Percentiles rank a stretch among this genome's conserved stretches.
phyloP scores from a whole-genome alignment of 2,797 vertebrate genomes.

The Melanotaenia nigrans region DNA sequence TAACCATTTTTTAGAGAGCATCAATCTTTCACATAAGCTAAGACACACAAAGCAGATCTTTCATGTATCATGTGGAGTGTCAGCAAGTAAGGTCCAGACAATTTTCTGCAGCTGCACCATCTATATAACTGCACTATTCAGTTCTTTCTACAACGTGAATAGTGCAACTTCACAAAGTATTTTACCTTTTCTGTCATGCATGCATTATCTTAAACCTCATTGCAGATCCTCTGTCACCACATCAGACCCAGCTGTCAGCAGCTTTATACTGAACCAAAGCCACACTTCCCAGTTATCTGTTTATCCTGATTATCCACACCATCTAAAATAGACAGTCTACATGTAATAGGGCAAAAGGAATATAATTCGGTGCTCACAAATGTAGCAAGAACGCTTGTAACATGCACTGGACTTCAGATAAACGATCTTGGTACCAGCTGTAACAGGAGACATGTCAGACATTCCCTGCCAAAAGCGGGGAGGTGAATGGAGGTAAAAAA shows the following conservation, averaged over 20 bases:
- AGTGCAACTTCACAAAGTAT: slow-evolving; percentile 6
- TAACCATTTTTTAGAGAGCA: slow-evolving; percentile 7
- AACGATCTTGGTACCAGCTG: slow-evolving; percentile 65
- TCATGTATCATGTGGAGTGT: slow-evolving; percentile 3
- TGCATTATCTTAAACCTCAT: slow-evolving; percentile 31
- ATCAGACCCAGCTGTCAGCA: slow-evolving; percentile 57
- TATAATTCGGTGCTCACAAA: slow-evolving; percentile 61
- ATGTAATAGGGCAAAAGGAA: slow-evolving; percentile 35
- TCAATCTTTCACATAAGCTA: slow-evolving; percentile 26
- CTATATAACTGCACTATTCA: slow-evolving; percentile 28
- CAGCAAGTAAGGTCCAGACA: slow-evolving; percentile 9
- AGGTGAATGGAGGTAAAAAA: slow-evolving; percentile 38
- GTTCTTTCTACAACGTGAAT: slow-evolving; percentile 26
- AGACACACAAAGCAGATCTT: slow-evolving; percentile 16
- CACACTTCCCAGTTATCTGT: slow-evolving; percentile 54
- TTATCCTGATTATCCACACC: slow-evolving; percentile 48
- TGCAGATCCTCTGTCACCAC: slow-evolving; percentile 39
- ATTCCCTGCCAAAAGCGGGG: slow-evolving; percentile 64
- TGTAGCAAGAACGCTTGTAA: slow-evolving; percentile 66
- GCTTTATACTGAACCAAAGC: slow-evolving; percentile 62
- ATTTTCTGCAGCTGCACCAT: slow-evolving; percentile 13
- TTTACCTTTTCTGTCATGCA: slow-evolving; percentile 8
- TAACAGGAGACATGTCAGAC: slow-evolving; percentile 78
- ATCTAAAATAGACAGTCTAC: slow-evolving; percentile 33
- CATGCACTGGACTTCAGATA: slow-evolving; percentile 74